Percentiles rank a stretch among this genome's conserved stretches.
phyloP scores from a whole-genome alignment of 37 sponge, comb jelly and placozoan species.

The Halisarca cf. caerulea region DNA sequence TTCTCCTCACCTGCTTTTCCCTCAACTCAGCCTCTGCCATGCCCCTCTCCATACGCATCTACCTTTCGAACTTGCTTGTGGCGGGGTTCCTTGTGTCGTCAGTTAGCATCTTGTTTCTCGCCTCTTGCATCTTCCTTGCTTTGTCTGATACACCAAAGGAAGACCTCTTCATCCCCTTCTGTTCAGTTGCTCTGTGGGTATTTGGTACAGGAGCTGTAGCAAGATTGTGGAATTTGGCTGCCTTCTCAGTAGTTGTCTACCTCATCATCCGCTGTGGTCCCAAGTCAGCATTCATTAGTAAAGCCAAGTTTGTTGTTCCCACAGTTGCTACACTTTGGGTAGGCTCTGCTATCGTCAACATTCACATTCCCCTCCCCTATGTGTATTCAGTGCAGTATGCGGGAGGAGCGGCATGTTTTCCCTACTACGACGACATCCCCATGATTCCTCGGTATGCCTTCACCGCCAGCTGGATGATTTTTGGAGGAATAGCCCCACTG shows the following conservation, averaged over 20 bases:
- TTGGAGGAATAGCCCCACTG: background rate
- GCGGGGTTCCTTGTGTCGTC: background rate
- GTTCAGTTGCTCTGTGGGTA: conserved; percentile 3
- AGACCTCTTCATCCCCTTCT: background rate
- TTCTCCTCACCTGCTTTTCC: too few species aligned
- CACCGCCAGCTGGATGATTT: background rate
- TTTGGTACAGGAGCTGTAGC: conserved; percentile 13
- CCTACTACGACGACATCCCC: background rate
- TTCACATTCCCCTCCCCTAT: background rate
- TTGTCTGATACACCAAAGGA: background rate
- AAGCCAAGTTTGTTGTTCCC: background rate
- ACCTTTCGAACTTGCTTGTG: background rate
- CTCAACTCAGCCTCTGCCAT: background rate
- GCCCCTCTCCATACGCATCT: background rate
- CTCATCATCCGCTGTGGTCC: background rate
- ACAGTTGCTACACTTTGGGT: background rate
- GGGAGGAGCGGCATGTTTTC: background rate
- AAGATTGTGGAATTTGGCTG: conserved; percentile 11
- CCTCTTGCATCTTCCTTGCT: background rate
- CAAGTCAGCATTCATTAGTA: background rate
- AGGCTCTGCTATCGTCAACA: background rate
- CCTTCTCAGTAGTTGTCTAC: background rate
- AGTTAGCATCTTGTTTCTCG: background rate
- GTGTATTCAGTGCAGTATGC: background rate
- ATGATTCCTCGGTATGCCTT: background rate